These are phyloP conservation scores for Cnemophilus loriae DNA, from an alignment of 2,113 vertebrate genomes.

Conservation along the genomic window DNA sequence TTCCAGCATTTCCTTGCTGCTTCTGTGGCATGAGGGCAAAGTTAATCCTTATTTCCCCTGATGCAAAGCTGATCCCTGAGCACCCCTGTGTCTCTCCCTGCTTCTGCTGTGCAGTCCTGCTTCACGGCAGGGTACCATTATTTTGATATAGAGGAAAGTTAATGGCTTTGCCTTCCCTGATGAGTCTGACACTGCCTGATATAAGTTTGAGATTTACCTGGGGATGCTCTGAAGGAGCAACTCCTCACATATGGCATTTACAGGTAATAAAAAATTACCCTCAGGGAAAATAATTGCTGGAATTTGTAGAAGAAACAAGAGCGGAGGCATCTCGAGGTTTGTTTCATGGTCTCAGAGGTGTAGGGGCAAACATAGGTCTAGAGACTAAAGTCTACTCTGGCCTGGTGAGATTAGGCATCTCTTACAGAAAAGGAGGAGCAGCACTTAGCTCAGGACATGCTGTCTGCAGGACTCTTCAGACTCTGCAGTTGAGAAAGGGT, in stretches of 20 bases:
- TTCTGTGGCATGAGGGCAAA: neutral
- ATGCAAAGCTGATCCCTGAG: neutral
- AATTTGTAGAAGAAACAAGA: neutral
- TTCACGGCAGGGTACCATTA: accelerated
- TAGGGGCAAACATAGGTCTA: neutral
- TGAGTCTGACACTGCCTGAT: neutral
- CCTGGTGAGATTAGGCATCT: neutral
- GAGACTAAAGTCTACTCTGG: neutral
- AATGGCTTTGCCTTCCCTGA: neutral
- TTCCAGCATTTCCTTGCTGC: neutral
- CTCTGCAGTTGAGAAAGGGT: neutral
- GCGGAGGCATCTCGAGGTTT: neutral
- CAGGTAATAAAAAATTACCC: neutral
- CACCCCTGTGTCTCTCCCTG: neutral
- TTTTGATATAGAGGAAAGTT: neutral
- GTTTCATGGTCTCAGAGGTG: neutral
- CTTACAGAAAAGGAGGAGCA: neutral
- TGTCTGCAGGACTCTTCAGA: neutral
- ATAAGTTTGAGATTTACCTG: neutral
- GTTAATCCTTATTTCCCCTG: neutral
- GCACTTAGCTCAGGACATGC: no score
- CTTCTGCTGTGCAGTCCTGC: neutral
- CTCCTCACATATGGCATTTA: neutral
- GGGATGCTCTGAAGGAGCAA: neutral
- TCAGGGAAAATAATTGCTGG: neutral